Evolutionary conservation across 2,888 invertebrate species (phyloP).

Genomic region (Ernsta delagoae): DNA sequence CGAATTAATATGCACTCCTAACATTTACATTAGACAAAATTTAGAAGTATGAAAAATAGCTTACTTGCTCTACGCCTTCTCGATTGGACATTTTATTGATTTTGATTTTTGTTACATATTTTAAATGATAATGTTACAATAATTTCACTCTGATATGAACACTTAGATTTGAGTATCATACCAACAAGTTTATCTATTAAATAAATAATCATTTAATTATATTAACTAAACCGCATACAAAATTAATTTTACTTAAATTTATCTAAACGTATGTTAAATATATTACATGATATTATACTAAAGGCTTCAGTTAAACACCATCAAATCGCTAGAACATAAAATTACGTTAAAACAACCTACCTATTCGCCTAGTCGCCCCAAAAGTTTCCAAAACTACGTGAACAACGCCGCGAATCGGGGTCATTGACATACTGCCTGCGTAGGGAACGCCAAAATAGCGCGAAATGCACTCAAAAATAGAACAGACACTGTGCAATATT

Average conservation of each 20-base stretch:
- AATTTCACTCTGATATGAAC: too few species aligned
- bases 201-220: too few species aligned
- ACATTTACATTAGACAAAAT: conserved; percentile 53
- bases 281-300: too few species aligned
- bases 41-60: conserved; percentile 24
- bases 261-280: too few species aligned
- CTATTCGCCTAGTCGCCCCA: conserved; percentile 59
- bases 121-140: too few species aligned
- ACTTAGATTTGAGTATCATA: too few species aligned
- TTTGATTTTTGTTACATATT: not conserved
- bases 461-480: conserved; percentile 85
- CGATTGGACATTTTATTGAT: not conserved
- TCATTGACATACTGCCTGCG: conserved; percentile 80
- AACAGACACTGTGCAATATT: conserved; percentile 82
- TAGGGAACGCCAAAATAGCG: conserved; percentile 85
- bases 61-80: not conserved
- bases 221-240: too few species aligned
- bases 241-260: too few species aligned
- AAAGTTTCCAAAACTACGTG: conserved; percentile 82
- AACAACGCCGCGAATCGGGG: conserved; percentile 81
- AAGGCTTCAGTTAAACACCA: too few species aligned
- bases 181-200: too few species aligned
- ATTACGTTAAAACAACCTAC: not conserved
- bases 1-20: conserved; percentile 59
- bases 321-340: too few species aligned